Evolutionary conservation across 1,140 invertebrate genomes (phyloP).

Genomic region (Lepidostoma basale): DNA sequence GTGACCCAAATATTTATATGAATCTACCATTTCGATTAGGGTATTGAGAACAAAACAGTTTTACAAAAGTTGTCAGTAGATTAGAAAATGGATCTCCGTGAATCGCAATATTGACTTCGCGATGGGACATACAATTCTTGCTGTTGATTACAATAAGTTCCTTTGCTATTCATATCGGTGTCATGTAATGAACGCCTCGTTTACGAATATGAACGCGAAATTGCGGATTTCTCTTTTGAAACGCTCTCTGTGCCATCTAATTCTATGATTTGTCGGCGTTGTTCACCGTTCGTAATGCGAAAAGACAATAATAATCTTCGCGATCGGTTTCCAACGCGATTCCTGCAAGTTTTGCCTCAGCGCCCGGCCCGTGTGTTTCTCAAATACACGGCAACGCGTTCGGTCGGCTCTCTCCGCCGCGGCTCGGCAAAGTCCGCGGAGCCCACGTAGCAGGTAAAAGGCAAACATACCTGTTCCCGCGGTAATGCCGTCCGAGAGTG

Average conservation of each 20-base stretch:
- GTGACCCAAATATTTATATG: no score
- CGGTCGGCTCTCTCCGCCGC: constrained; percentile 18
- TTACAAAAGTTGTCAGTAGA: no score
- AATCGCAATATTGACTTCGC: neutral
- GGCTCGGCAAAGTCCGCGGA: constrained; percentile 22
- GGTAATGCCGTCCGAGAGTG: constrained; percentile 7
- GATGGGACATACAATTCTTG: neutral
- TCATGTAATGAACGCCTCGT: no score
- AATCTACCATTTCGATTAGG: no score
- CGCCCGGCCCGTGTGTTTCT: neutral
- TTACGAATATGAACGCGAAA: neutral
- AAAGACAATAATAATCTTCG: neutral
- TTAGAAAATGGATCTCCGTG: no score
- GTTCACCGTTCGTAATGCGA: no score
- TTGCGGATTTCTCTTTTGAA: constrained; percentile 14
- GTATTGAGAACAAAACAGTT: no score
- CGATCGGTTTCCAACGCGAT: constrained; percentile 27
- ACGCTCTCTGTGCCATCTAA: neutral
- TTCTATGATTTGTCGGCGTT: neutral
- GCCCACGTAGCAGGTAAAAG: constrained; percentile 39
- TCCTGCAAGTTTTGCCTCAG: constrained; percentile 4
- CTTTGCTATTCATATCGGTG: no score
- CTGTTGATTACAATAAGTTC: neutral
- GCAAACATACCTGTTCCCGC: constrained; percentile 32
- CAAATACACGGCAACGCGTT: neutral